A percentile compares a stretch with the other conserved stretches of the same genome.
These are phyloP conservation scores for Hirundo rustica DNA, from an alignment of 2,797 vertebrate genomes.

Conservation along the genomic window DNA sequence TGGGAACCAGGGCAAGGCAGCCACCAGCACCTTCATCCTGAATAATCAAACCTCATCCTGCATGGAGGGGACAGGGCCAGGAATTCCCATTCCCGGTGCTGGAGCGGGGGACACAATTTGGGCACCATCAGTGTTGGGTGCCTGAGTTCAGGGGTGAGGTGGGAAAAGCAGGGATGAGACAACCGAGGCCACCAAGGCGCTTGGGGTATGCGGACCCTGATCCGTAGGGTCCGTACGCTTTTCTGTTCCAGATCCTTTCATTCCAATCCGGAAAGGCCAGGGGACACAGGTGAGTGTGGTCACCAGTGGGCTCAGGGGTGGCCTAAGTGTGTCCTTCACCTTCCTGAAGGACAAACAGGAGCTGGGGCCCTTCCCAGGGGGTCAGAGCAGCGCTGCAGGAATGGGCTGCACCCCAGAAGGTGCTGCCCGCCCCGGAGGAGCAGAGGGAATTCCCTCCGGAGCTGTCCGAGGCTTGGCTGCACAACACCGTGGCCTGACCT, in stretches of 20 bases:
- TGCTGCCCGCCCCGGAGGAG: background rate
- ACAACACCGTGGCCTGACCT: background rate
- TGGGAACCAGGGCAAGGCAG: background rate
- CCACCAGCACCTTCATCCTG: background rate
- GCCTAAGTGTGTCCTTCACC: background rate
- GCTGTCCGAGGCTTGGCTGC: background rate
- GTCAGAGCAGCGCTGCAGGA: background rate
- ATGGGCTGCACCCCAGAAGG: background rate
- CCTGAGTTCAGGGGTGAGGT: rapidly evolving
- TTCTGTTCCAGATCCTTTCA: background rate
- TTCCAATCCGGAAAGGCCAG: background rate
- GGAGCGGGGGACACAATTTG: rapidly evolving
- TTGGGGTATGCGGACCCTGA: background rate
- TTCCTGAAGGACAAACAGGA: background rate
- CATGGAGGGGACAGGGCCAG: background rate
- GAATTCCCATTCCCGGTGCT: background rate
- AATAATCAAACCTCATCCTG: background rate
- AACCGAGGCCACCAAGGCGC: background rate
- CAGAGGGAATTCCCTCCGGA: background rate
- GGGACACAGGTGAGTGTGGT: background rate
- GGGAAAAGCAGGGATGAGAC: background rate
- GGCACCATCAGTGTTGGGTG: background rate
- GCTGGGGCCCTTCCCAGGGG: background rate
- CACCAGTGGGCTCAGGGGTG: background rate
- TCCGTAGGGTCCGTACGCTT: rapidly evolving